A percentile compares a stretch with the other conserved stretches of the same genome.
These are phyloP conservation scores for Falco peregrinus DNA, from an alignment of 2,797 vertebrate genomes.

Conservation along the genomic window DNA sequence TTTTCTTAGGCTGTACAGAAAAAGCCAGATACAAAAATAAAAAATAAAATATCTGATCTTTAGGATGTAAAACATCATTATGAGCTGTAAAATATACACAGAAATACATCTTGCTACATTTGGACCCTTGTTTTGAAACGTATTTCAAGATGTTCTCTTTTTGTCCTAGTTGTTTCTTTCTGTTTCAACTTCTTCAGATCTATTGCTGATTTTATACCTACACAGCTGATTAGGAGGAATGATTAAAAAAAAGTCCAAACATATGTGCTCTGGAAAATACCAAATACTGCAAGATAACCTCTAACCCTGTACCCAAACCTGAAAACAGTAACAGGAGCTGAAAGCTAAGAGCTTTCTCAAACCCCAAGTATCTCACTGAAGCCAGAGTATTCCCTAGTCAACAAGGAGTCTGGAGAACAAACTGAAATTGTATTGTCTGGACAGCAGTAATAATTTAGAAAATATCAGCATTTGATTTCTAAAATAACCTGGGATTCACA, in stretches of 20 bases:
- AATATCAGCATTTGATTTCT: not conserved
- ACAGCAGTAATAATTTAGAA: not conserved
- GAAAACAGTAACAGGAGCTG: not conserved
- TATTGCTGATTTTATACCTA: not conserved
- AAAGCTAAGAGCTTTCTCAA: not conserved
- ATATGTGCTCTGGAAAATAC: not conserved
- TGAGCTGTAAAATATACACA: not conserved
- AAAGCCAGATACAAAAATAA: not conserved
- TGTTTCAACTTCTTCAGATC: not conserved
- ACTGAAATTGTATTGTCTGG: not conserved
- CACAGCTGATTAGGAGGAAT: not conserved
- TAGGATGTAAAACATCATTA: not conserved
- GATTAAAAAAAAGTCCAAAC: not conserved
- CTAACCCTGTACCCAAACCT: not conserved
- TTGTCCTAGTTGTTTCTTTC: not conserved
- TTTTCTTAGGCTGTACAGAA: not conserved
- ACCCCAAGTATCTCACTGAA: not conserved
- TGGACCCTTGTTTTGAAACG: rapidly evolving
- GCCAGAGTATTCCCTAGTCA: not conserved
- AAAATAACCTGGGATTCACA: not conserved
- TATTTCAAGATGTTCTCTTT: not conserved
- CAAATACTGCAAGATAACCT: not conserved
- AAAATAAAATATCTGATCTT: not conserved
- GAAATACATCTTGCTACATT: not conserved
- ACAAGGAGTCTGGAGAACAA: not conserved